Base-by-base conservation (phyloP, 2,797 vertebrate genomes). In the Siniperca obscura region DNA sequence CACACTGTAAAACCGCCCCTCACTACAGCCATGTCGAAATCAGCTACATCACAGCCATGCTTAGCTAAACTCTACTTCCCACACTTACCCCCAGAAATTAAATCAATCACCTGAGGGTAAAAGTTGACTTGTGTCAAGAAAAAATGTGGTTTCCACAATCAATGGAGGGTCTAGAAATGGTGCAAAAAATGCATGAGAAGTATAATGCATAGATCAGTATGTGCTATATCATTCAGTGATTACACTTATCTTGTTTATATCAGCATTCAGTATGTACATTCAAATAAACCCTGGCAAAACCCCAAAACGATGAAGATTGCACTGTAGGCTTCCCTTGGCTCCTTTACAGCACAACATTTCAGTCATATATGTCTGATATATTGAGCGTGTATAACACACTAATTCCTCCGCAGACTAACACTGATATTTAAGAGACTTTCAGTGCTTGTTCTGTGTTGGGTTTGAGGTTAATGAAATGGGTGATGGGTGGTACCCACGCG, bases 171-270 rank as follows among this genome's bases (percentile, higher is more conserved):
- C 55, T 84, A 79, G 60, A 83, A 83, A 91, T 92, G 93, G 92
- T 93, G 92, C 91, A 93, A 93, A 90, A 88, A 92, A 88, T 92
- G 84, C 90, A 87, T 90, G 91, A 90, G 59, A 90, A 70, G 82
- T 90, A 82, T 78, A 93, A 95, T 95, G 95, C 95, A 96, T 96
- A 95, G 95, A 93, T 95, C 89, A 89, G 86, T 93, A 88, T 94
- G 91, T 93, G 94, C 94, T 94, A 91, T 94, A 93, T 93, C 83
- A 77, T 92, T 90, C 89, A 82, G 70, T 77, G 64, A 89, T 90
- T 89, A 87, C 80, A 74, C 85, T 79, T 62, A 34, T 70, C 50
- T 61, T 52, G 46, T 83, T 79, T 80, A 70, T 59, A 76, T 90
- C 78, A 84, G 77, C 88, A 90, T 86, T 92, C 89, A 91, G 36